Conservation (phyloP, 2,888 invertebrate species). For the Acanthoscelides obtectus region DNA sequence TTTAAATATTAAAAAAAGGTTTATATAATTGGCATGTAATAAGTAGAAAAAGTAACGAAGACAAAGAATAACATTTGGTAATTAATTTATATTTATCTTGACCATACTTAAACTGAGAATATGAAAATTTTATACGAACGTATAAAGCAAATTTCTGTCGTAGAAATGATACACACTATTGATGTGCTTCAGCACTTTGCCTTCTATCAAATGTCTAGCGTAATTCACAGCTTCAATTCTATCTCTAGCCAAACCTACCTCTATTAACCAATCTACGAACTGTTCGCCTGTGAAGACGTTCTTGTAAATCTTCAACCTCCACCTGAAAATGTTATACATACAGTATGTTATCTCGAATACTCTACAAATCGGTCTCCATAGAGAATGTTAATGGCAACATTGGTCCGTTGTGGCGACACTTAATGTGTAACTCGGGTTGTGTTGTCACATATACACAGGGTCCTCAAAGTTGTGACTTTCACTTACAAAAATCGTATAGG, state of each 20-base stretch:
- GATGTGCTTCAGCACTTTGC: constrained; percentile 79
- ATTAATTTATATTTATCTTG: neutral
- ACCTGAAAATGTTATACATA: constrained; percentile 59
- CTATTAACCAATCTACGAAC: constrained; percentile 81
- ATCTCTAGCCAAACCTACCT: constrained; percentile 74
- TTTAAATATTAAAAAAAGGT: no score
- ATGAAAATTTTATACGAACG: constrained; percentile 50
- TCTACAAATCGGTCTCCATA: no score
- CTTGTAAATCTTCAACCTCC: constrained; percentile 73
- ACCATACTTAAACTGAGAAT: neutral
- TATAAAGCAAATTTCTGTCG: constrained; percentile 77
- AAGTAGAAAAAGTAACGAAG: neutral
- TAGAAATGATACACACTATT: constrained; percentile 81
- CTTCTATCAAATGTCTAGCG: constrained; percentile 77
- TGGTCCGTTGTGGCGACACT: no score
- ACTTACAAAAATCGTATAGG: no score
- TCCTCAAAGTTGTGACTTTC: no score
- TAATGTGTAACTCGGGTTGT: no score
- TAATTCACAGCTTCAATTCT: constrained; percentile 76
- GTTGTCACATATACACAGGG: no score
- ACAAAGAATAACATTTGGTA: neutral
- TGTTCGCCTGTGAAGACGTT: constrained; percentile 80
- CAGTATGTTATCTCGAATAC: no score
- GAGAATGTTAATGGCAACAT: no score
- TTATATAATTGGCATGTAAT: neutral